Conservation (phyloP, 2,888 invertebrate species). For the Tanypteryx hageni region DNA sequence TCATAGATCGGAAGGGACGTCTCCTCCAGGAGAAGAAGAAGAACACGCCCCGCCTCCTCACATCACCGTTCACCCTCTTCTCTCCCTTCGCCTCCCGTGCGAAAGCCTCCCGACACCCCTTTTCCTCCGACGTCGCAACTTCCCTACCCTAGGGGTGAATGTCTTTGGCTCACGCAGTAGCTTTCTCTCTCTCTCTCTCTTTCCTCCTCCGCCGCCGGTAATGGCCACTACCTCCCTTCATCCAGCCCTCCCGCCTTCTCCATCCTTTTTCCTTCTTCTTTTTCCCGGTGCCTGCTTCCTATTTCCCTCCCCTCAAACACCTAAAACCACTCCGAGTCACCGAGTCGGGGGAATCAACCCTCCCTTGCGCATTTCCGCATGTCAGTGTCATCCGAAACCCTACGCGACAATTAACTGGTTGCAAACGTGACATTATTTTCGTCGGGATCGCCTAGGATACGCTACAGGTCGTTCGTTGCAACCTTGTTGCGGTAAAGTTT, state of each 20-base stretch:
- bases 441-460: too few relatives aligned
- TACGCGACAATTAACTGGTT: background rate
- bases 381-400: background rate
- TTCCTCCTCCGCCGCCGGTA: slow-evolving; percentile 2
- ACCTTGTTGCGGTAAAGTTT: too few relatives aligned
- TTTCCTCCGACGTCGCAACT: background rate
- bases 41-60: background rate
- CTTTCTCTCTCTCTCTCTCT: background rate
- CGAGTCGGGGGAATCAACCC: background rate
- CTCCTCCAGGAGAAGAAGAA: slow-evolving; percentile 27
- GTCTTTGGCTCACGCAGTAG: slow-evolving; percentile 43
- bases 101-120: background rate
- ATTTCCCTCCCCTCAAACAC: background rate
- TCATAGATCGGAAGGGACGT: slow-evolving; percentile 32
- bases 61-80: too few relatives aligned
- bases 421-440: too few relatives aligned
- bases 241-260: background rate
- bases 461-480: too few relatives aligned
- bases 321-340: slow-evolving; percentile 2
- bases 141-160: background rate
- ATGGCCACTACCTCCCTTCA: slow-evolving; percentile 19
- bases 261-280: background rate
- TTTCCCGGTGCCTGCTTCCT: background rate
- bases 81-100: too few relatives aligned
- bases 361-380: background rate